Conservation (phyloP, 2,113 vertebrate genomes). For the Plotosus lineatus region DNA sequence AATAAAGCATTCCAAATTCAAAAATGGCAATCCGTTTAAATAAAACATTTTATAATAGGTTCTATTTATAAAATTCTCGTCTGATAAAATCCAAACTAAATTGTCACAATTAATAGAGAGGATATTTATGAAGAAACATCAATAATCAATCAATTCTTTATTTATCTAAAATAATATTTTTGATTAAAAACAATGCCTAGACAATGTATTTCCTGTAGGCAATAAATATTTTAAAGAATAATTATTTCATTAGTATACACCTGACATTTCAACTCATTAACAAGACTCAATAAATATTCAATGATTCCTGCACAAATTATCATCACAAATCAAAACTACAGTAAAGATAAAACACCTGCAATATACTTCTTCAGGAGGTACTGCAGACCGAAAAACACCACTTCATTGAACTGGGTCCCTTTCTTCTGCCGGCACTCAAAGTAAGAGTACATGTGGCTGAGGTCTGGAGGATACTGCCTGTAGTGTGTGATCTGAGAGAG, state of each 20-base stretch:
- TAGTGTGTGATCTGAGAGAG: conserved; percentile 73
- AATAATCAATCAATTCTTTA: no score
- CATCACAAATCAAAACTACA: neutral
- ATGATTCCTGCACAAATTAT: neutral
- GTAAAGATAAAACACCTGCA: conserved; percentile 58
- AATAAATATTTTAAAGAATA: no score
- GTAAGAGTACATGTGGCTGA: conserved; percentile 75
- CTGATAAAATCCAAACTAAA: no score
- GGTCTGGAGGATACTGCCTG: conserved; percentile 74
- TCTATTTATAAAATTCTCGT: no score
- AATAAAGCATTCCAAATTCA: neutral
- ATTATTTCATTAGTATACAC: no score
- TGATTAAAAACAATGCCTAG: no score
- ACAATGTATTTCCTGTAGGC: no score
- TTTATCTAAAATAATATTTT: no score
- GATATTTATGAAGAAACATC: no score
- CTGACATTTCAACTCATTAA: neutral
- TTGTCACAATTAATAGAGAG: no score
- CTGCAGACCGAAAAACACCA: conserved; percentile 77
- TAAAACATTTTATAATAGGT: no score
- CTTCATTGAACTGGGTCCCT: conserved; percentile 67
- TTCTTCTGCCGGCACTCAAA: conserved; percentile 73
- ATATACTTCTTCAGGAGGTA: conserved; percentile 77
- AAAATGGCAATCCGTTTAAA: neutral
- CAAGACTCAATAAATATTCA: neutral